phyloP scores from a whole-genome alignment of 2,113 vertebrate genomes.

The Albula glossodonta region DNA sequence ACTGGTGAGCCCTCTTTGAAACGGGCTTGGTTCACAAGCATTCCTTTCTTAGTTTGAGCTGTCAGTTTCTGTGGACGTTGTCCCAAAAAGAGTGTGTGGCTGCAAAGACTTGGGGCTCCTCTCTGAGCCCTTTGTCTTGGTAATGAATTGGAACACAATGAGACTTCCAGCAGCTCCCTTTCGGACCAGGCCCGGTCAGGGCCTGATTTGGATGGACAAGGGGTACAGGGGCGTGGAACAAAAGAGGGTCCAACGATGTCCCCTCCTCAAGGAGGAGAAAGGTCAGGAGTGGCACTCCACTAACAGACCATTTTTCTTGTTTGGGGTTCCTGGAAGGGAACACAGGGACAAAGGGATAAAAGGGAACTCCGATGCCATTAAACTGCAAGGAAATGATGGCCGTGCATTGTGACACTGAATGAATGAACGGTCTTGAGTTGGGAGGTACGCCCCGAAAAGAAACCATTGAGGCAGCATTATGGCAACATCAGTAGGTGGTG shows the following conservation, averaged over 20 bases:
- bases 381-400: slow-evolving; percentile 83
- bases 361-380: slow-evolving; percentile 79
- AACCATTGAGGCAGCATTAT: slow-evolving; percentile 70
- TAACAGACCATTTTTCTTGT: slow-evolving; percentile 69
- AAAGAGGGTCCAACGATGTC: slow-evolving; percentile 64
- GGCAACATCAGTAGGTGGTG: slow-evolving; percentile 62
- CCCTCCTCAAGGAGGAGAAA: slow-evolving; percentile 60
- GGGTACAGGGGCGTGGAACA: slow-evolving; percentile 70
- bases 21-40: slow-evolving; percentile 66
- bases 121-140: slow-evolving; percentile 73
- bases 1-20: slow-evolving; percentile 62
- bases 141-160: slow-evolving; percentile 81
- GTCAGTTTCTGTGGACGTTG: slow-evolving; percentile 73
- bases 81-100: slow-evolving; percentile 62
- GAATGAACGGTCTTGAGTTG: slow-evolving; percentile 75
- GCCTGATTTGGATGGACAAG: slow-evolving; percentile 75
- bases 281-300: slow-evolving; percentile 66
- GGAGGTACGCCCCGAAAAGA: slow-evolving; percentile 73
- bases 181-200: slow-evolving; percentile 62
- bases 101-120: slow-evolving; percentile 73
- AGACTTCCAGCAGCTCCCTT: slow-evolving; percentile 71
- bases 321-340: slow-evolving; percentile 69
- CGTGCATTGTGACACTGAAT: slow-evolving; percentile 79
- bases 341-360: slow-evolving; percentile 82
- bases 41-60: slow-evolving; percentile 79